Base-by-base conservation (phyloP, 2,113 vertebrate genomes). In the Castor canadensis region DNA sequence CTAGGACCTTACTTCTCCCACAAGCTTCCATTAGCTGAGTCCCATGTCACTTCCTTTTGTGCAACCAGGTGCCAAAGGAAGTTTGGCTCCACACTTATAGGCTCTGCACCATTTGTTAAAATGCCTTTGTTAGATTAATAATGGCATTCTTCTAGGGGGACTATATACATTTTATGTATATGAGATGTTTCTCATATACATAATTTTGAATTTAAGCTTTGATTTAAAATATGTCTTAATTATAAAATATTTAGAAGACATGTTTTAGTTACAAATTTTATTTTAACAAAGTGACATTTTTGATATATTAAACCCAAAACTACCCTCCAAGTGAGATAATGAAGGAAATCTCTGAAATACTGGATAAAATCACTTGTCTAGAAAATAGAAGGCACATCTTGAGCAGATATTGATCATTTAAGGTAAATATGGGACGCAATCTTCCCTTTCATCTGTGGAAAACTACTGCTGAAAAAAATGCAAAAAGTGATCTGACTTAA, bases 391-490 rank as follows among this genome's bases (percentile, higher is more conserved):
- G 45, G 17, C 7, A 26, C 45, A 62, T 69, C 7, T 94, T 47
- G 56, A 80, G 24, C n/a, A 38, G 28, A 40, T 56, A 49, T 5
- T 30, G 30, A 58, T 38, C 35, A 52, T 45, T 85, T 81, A 76
- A 32, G 13, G 35, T 64, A 85, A 66, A 85, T 16, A 71, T 12
- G 30, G 17, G 38, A 19, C 43, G 15, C 7, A 52, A n/a, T 28
- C 30, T 54, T 79, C 79, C 9, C 28, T 47, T 81, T 62, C 9
- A 13, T 71, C 52, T 38, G 52, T 47, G 20, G 6, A 62, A 88
- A 32, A 20, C 35, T 86, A 56, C 6, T 79, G n/a, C 6, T 60
- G 93, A 87, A 95, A 73, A 92, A 82, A 76, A 67, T 67, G 35
- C 11, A 76, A 83, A 94, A 90, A 16, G 6, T 73, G 30, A 83